Conservation (phyloP, 2,113 vertebrate species). For the Talpa occidentalis region DNA sequence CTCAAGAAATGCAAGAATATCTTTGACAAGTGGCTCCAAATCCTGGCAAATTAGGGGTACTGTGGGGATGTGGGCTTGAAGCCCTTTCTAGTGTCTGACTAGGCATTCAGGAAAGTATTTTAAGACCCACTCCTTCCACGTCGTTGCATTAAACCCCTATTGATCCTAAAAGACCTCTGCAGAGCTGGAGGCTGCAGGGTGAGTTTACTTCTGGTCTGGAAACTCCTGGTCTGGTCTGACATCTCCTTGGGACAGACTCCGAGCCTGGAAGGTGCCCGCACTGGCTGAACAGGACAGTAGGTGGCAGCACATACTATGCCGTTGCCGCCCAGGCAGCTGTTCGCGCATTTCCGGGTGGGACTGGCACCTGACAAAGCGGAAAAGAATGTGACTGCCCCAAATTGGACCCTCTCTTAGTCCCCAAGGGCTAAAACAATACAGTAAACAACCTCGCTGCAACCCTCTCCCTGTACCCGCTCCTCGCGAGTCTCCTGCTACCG, state of each 20-base stretch:
- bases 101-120: background rate
- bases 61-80: background rate
- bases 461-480: background rate
- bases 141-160: background rate
- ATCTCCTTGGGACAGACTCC: fast-evolving
- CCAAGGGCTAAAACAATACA: background rate
- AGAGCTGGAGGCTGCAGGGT: background rate
- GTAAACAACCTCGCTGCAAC: background rate
- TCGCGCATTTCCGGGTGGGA: fast-evolving
- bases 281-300: background rate
- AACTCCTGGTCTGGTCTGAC: background rate
- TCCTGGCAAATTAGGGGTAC: background rate
- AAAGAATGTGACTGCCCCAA: background rate
- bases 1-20: background rate
- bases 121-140: background rate
- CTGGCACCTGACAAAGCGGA: background rate
- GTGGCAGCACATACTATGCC: conserved; percentile 51
- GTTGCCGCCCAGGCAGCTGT: background rate
- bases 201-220: background rate
- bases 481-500: background rate
- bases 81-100: background rate
- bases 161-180: background rate
- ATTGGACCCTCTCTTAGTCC: background rate
- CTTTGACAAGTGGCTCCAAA: background rate
- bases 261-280: background rate